Evolutionary conservation across 2,888 invertebrate genomes (phyloP).

Genomic region (Salticus scenicus): DNA sequence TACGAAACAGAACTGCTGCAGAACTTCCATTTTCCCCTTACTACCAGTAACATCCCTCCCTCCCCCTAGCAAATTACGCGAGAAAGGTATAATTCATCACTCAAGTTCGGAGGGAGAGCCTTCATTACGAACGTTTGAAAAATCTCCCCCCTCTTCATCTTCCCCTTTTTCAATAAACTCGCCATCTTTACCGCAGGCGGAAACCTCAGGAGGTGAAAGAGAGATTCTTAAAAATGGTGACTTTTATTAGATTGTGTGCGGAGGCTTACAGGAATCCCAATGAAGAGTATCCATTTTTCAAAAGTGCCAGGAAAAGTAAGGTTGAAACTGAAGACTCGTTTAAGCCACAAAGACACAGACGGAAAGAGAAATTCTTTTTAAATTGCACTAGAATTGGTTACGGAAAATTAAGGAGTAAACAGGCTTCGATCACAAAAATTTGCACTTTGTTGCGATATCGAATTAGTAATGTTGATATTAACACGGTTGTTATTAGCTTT

Average conservation of each 20-base stretch:
- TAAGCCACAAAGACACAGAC: too few species aligned
- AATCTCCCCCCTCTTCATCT: neutral
- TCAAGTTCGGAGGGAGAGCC: slow-evolving; percentile 23
- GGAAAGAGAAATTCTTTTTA: too few species aligned
- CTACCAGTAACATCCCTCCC: slow-evolving; percentile 2
- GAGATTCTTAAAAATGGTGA: neutral
- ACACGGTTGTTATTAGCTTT: too few species aligned
- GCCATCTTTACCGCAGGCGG: slow-evolving; percentile 2
- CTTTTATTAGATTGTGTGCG: neutral
- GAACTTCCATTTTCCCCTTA: slow-evolving; percentile 3
- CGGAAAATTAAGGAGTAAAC: too few species aligned
- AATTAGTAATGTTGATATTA: too few species aligned
- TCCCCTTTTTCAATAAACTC: slow-evolving; percentile 54
- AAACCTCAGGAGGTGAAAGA: neutral
- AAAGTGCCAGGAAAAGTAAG: neutral
- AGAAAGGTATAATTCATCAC: slow-evolving; percentile 44
- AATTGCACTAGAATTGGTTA: too few species aligned
- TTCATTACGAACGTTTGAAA: slow-evolving; percentile 54
- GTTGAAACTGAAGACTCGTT: neutral
- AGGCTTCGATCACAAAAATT: too few species aligned
- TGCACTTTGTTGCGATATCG: too few species aligned
- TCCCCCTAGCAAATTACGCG: neutral
- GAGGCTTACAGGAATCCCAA: neutral
- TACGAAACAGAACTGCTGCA: slow-evolving; percentile 44
- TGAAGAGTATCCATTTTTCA: neutral